These are phyloP conservation scores for Ormyrus nitidulus DNA, from an alignment of 2,888 invertebrate species.

Conservation along the genomic window DNA sequence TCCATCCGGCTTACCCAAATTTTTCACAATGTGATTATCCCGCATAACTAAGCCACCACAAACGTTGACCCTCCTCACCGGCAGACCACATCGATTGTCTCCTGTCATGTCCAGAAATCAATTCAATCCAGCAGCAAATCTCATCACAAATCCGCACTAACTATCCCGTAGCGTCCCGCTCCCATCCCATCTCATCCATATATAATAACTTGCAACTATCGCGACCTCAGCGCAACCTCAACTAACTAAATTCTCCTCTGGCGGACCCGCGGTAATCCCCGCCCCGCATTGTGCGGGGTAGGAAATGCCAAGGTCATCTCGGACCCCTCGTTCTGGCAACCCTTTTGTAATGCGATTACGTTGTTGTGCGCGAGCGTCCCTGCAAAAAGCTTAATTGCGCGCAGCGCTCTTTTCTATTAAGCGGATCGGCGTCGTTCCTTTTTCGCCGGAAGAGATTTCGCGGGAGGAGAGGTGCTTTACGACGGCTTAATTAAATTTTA, in stretches of 20 bases:
- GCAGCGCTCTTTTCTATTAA: slow-evolving; percentile 16
- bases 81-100: neutral
- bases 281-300: too few relatives aligned
- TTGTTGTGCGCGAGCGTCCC: neutral
- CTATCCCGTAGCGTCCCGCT: neutral
- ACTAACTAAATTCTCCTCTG: too few relatives aligned
- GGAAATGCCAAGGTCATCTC: neutral
- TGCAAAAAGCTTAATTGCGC: slow-evolving; percentile 20
- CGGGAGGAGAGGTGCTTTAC: neutral
- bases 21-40: neutral
- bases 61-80: neutral
- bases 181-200: slow-evolving; percentile 1
- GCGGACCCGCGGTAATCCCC: too few relatives aligned
- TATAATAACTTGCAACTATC: too few relatives aligned
- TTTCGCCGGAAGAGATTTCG: neutral
- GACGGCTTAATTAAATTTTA: slow-evolving; percentile 45
- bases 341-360: slow-evolving; percentile 37
- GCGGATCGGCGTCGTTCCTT: neutral
- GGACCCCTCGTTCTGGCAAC: slow-evolving; percentile 4
- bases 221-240: too few relatives aligned
- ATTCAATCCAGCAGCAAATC: neutral
- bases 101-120: neutral
- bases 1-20: neutral
- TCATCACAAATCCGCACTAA: neutral
- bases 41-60: too few relatives aligned